These are phyloP conservation scores for Malaclemys terrapin DNA, from an alignment of 2,113 vertebrate genomes.

Conservation along the genomic window DNA sequence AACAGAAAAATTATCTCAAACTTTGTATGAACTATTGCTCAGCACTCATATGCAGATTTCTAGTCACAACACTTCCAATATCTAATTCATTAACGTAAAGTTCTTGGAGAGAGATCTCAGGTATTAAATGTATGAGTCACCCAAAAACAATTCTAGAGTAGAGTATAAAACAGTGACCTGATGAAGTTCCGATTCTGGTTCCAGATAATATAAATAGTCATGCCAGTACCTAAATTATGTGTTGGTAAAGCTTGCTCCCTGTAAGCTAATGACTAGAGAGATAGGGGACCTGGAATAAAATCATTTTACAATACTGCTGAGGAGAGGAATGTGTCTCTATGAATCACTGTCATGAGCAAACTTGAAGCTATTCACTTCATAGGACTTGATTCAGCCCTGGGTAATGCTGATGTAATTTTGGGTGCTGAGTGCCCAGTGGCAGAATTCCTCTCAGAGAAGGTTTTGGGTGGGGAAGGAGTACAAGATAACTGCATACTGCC, in stretches of 20 bases:
- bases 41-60: neutral
- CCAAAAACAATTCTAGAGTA: neutral
- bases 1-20: neutral
- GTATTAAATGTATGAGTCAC: neutral
- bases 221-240: neutral
- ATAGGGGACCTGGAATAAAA: fast-evolving
- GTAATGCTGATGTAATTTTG: neutral
- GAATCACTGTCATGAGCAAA: neutral
- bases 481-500: fast-evolving
- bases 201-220: neutral
- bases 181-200: neutral
- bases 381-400: neutral
- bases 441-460: neutral
- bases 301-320: neutral
- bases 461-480: neutral
- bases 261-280: neutral
- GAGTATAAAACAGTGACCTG: neutral
- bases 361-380: neutral
- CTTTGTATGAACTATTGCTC: neutral
- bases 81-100: neutral
- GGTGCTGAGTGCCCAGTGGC: neutral
- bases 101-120: neutral
- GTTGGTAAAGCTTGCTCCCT: neutral
- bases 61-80: neutral
- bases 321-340: neutral